Evolutionary conservation across 1,140 invertebrate species (phyloP).

Genomic region (Hormaphis cornu): DNA sequence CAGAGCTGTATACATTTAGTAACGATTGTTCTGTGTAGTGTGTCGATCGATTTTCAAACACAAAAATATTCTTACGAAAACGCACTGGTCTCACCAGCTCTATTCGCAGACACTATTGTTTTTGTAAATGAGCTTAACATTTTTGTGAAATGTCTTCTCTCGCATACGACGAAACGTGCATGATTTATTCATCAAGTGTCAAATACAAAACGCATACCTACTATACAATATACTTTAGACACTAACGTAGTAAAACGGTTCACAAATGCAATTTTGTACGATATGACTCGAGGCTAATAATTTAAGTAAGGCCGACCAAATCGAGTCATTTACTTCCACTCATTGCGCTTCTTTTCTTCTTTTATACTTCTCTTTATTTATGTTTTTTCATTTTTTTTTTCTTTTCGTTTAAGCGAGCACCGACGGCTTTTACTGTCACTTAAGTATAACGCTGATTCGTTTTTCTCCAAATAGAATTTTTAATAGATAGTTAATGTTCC

Average conservation of each 20-base stretch:
- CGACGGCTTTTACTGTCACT: slow-evolving; percentile 22
- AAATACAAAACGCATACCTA: background rate
- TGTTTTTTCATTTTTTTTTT: background rate
- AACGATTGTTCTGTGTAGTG: too few species aligned
- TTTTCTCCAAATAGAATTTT: slow-evolving; percentile 22
- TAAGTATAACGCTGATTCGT: slow-evolving; percentile 3
- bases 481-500: slow-evolving; percentile 28
- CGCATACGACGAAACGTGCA: too few species aligned
- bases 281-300: slow-evolving; percentile 23
- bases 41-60: too few species aligned
- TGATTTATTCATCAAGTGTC: slow-evolving; percentile 20
- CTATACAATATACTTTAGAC: background rate
- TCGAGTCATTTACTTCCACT: slow-evolving; percentile 3
- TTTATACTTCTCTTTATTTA: too few species aligned
- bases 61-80: too few species aligned
- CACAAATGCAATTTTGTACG: slow-evolving; percentile 4
- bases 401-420: background rate
- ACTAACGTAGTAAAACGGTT: too few species aligned
- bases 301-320: slow-evolving; percentile 20
- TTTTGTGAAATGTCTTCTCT: too few species aligned
- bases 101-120: too few species aligned
- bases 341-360: background rate
- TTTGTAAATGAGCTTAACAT: too few species aligned
- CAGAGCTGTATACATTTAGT: too few species aligned
- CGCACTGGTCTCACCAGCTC: too few species aligned